Evolutionary conservation across 2,888 invertebrate genomes (phyloP), one percentile per base, ranked within the genome.

Genomic region (Mythimna ferrago): DNA sequence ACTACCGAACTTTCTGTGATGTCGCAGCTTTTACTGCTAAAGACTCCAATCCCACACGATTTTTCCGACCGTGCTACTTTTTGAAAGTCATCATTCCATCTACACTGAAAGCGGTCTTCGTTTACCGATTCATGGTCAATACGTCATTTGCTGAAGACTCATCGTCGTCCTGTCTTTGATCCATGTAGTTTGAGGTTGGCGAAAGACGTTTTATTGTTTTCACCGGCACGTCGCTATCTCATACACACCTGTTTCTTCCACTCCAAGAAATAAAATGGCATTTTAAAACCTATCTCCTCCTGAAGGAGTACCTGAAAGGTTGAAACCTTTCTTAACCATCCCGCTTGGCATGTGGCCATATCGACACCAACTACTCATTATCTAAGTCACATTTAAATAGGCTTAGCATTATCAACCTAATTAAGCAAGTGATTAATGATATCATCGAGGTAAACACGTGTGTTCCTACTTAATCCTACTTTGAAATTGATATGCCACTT

Each of bases 341-440:
- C 32, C 35, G 32, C 32, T 26, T 53, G 16, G 6, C 9, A 26
- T 58, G 7, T 53, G 6, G 19, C 32, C 10, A 26, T 51, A 71
- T 44, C 56, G 44, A 70, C 32, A 21, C 16, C 32, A 38, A 60
- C 54, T 19, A 21, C 19, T 72, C 54, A 21, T 26, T 56, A 75
- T 75, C 80, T 35, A 19, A 38, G 32, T 61, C 11, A 58, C 51
- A 73, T 80, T 74, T 73, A 81, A 53, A 62, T 69, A 19, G 14
- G 82, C 78, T 77, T 77, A 68, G 21, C 16, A 38, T 35, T 67
- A 77, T 82, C 82, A 56, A 26, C 6, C 3, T 58, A 82, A 77
- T 82, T 77, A 77, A 19, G 62, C 78, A 53, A 53, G 21, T 54
- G 70, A 82, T 77, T 77, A 77, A 32, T 68, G 21, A 57, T 77